These are phyloP conservation scores for Palaemon carinicauda DNA, from an alignment of 1,140 invertebrate species.

Conservation along the genomic window DNA sequence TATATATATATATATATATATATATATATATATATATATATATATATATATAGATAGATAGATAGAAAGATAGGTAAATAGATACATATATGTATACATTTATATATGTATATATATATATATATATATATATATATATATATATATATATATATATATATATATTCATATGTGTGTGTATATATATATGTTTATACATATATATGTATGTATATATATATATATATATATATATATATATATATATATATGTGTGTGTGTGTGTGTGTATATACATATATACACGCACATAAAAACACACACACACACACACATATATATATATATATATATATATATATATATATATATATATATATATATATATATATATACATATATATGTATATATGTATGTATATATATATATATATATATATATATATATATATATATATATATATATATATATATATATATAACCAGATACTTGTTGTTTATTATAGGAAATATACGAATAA, in stretches of 20 bases:
- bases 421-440: background rate
- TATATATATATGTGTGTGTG: background rate
- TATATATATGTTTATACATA: background rate
- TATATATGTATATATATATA: background rate
- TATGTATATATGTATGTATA: background rate
- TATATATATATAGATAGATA: too few species aligned
- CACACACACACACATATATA: background rate
- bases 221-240: background rate
- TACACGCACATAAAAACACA: background rate
- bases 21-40: too few species aligned
- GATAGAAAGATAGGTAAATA: too few species aligned
- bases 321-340: background rate
- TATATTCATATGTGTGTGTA: background rate
- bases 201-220: background rate
- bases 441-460: background rate
- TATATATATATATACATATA: background rate
- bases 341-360: background rate
- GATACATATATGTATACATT: too few species aligned
- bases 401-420: conserved; percentile 2
- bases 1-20: too few species aligned
- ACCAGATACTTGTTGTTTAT: too few species aligned
- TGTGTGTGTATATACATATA: too few species aligned
- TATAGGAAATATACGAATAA: too few species aligned
- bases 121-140: background rate
- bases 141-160: conserved; percentile 2